phyloP scores from a whole-genome alignment of 2,113 vertebrate genomes.

The Ardeotis arabs region DNA sequence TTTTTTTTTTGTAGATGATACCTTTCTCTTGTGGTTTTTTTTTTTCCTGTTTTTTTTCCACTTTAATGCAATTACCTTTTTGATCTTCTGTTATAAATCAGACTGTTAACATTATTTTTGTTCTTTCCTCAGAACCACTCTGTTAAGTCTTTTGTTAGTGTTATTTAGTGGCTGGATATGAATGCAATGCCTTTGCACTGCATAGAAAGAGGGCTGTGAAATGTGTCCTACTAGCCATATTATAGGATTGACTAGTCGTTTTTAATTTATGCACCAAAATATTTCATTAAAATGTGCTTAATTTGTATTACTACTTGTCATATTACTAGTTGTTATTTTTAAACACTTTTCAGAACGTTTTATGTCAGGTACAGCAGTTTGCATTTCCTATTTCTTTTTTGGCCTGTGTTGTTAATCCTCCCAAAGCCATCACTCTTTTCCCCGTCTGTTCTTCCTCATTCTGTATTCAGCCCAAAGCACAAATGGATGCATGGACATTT shows the following conservation, averaged over 20 bases:
- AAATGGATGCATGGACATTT: background rate
- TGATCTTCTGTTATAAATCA: background rate
- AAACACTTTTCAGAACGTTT: background rate
- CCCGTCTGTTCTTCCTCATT: background rate
- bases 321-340: background rate
- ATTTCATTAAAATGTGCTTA: background rate
- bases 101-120: background rate
- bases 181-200: background rate
- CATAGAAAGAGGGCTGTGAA: background rate
- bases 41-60: background rate
- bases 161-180: background rate
- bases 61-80: background rate
- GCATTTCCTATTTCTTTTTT: background rate
- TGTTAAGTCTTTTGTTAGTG: background rate
- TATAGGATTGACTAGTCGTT: background rate
- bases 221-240: background rate
- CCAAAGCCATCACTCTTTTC: background rate
- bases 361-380: background rate
- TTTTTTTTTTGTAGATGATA: background rate
- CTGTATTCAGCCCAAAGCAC: background rate
- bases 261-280: background rate
- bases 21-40: background rate
- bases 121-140: background rate
- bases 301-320: background rate
- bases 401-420: background rate